Conservation (phyloP, 2,888 invertebrate species). For the Strigamia crassipes region DNA sequence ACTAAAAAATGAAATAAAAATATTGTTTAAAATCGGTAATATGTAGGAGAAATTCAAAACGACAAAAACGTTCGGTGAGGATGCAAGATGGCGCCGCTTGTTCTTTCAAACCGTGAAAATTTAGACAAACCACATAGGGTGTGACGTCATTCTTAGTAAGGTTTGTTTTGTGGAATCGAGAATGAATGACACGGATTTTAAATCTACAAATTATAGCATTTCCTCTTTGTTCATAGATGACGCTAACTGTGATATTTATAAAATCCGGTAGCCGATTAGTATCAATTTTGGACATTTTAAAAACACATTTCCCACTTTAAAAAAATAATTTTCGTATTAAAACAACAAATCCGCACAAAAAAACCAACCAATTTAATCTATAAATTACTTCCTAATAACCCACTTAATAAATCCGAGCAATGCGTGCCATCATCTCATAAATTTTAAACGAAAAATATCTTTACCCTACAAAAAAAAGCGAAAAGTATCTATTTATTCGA, state of each 20-base stretch:
- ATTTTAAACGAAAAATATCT: constrained; percentile 10
- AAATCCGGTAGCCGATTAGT: not conserved
- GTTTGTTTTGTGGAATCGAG: not conserved
- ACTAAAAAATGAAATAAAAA: not conserved
- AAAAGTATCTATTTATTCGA: not conserved
- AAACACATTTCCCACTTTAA: not conserved
- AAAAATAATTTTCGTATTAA: not conserved
- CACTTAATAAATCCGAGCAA: not conserved
- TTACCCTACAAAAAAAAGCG: not conserved
- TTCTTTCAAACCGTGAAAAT: not conserved
- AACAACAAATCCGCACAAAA: not conserved
- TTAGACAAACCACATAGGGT: not conserved
- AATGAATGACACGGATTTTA: not conserved
- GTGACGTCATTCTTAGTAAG: not conserved
- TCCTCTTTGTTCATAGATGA: constrained; percentile 3
- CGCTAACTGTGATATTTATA: not conserved
- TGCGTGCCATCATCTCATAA: not conserved
- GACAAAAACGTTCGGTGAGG: constrained; percentile 10
- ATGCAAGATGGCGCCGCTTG: constrained; percentile 4
- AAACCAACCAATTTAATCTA: not conserved
- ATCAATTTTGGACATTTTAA: not conserved
- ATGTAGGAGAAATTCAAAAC: not conserved
- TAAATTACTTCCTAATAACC: not conserved
- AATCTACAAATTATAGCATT: not conserved
- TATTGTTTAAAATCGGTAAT: not conserved